Conservation (phyloP, 2,113 vertebrate genomes). For the Chitala chitala region DNA sequence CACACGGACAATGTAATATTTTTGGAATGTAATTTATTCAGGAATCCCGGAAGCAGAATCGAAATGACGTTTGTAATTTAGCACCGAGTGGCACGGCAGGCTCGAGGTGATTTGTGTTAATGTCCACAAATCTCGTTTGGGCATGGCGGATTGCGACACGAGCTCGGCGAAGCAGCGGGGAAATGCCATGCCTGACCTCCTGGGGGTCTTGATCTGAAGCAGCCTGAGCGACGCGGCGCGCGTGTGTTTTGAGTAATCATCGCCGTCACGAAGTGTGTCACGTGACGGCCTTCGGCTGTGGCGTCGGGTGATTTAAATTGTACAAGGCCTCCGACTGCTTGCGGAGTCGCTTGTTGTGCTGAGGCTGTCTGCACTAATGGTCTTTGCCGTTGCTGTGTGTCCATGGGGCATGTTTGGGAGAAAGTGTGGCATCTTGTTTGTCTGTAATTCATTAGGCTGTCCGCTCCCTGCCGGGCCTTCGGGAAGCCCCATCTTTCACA, state of each 20-base stretch:
- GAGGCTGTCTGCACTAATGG: neutral
- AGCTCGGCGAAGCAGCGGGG: neutral
- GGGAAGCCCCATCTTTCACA: neutral
- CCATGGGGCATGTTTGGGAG: neutral
- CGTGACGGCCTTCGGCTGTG: neutral
- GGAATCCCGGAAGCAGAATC: neutral
- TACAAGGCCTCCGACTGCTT: slow-evolving; percentile 7
- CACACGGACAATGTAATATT: neutral
- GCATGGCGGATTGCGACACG: neutral
- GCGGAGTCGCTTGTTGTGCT: neutral
- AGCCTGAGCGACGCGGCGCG: too few relatives aligned
- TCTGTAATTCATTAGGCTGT: slow-evolving; percentile 7
- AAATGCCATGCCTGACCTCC: neutral
- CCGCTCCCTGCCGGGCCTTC: neutral
- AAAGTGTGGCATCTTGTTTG: neutral
- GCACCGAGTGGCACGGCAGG: neutral
- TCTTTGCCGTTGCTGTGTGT: neutral
- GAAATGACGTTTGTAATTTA: slow-evolving; percentile 11
- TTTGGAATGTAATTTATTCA: slow-evolving; percentile 18
- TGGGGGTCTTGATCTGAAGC: neutral
- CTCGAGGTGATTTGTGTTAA: neutral
- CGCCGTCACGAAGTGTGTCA: neutral
- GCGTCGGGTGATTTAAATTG: neutral
- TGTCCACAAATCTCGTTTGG: neutral
- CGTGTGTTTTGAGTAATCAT: neutral